phyloP scores from a whole-genome alignment of 1,140 invertebrate species.

The Cephus cinctus region DNA sequence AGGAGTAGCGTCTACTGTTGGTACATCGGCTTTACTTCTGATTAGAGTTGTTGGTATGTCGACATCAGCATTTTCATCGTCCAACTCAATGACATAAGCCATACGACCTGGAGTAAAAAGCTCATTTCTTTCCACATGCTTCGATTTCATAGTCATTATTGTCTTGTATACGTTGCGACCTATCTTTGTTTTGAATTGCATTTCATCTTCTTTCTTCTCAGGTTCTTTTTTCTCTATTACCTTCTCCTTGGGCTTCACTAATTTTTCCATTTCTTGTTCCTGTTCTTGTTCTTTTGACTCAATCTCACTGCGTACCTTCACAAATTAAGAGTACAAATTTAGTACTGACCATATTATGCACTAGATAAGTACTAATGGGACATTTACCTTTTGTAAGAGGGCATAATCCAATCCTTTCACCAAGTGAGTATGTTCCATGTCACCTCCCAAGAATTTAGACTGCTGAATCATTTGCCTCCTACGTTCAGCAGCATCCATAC shows the following conservation, averaged over 20 bases:
- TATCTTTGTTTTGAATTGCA: constrained; percentile 78
- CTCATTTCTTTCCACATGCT: constrained; percentile 82
- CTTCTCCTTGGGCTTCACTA: constrained; percentile 63
- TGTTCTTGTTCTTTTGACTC: constrained; percentile 65
- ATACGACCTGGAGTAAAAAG: constrained; percentile 94
- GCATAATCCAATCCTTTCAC: constrained; percentile 99
- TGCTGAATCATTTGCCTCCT: constrained; percentile 96
- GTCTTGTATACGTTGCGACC: constrained; percentile 75
- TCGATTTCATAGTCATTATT: constrained; percentile 64
- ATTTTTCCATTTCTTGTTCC: constrained; percentile 78
- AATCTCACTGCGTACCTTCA: constrained; percentile 55
- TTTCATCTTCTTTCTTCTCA: constrained; percentile 69
- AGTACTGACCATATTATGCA: too few species aligned
- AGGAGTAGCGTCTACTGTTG: constrained; percentile 73
- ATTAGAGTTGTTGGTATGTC: constrained; percentile 97
- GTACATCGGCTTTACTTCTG: constrained; percentile 92
- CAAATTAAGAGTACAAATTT: too few species aligned
- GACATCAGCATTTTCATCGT: constrained; percentile 85
- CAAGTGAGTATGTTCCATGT: constrained; percentile 99
- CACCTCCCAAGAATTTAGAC: constrained; percentile 99
- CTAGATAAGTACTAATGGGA: too few species aligned
- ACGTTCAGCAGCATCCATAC: constrained; percentile 93
- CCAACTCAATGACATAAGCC: constrained; percentile 96
- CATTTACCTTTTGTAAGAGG: constrained; percentile 89
- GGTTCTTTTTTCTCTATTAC: constrained; percentile 63